Percentiles rank a stretch among this genome's conserved stretches.
Evolutionary conservation across 2,888 invertebrate genomes (phyloP).

Genomic region (Cremastinae sp.): DNA sequence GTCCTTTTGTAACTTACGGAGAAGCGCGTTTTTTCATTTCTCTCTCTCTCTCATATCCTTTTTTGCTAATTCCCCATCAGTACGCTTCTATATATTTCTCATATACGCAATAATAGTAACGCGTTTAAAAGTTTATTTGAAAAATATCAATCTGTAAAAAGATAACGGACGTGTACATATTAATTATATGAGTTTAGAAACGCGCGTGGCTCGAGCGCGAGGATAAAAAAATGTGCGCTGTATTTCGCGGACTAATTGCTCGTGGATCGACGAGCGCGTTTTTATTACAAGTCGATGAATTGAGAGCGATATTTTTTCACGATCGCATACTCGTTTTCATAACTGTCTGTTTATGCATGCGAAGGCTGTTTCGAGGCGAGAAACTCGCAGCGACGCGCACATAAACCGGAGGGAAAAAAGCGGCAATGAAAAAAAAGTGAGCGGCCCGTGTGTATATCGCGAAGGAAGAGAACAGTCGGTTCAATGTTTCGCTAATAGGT

Average conservation of each 20-base stretch:
- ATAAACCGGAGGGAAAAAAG: conserved; percentile 20
- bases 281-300: conserved; percentile 22
- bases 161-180: too few species aligned
- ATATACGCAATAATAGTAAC: too few species aligned
- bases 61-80: too few species aligned
- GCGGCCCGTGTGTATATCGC: not conserved
- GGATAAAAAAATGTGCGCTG: too few species aligned
- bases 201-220: too few species aligned
- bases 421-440: conserved; percentile 11
- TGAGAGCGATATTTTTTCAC: conserved; percentile 45
- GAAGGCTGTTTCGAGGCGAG: conserved; percentile 36
- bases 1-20: conserved; percentile 10
- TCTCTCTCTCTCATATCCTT: not conserved
- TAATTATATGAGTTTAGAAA: too few species aligned
- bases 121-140: too few species aligned
- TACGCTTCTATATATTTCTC: too few species aligned
- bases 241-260: too few species aligned
- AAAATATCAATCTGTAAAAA: too few species aligned
- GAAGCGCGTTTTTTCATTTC: not conserved
- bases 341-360: not conserved
- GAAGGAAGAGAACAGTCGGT: conserved; percentile 32
- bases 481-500: conserved; percentile 62
- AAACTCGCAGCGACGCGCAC: conserved; percentile 24
- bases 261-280: not conserved
- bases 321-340: conserved; percentile 26